Evolutionary conservation across 2,797 vertebrate genomes (phyloP).

Genomic region (Darevskia mixta): DNA sequence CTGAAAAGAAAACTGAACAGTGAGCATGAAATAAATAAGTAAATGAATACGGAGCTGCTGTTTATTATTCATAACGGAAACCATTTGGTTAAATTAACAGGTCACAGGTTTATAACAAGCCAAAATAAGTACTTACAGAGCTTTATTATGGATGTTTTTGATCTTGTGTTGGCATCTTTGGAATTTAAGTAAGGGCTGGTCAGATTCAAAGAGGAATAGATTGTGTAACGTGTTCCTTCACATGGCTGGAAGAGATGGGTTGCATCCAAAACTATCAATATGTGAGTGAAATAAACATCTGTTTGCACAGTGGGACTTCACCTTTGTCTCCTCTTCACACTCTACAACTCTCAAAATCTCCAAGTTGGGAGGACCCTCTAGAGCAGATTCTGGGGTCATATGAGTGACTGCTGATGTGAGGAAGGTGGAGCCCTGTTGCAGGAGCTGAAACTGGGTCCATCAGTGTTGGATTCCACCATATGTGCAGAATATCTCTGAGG

Average conservation of each 20-base stretch:
- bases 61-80: constrained; percentile 4
- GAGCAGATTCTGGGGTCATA: no score
- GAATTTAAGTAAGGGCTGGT: background rate
- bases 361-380: no score
- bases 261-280: no score
- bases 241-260: background rate
- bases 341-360: no score
- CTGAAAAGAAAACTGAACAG: background rate
- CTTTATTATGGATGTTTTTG: background rate
- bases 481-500: background rate
- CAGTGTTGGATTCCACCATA: background rate
- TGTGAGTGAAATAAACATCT: no score
- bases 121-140: background rate
- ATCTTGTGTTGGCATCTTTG: background rate
- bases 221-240: background rate
- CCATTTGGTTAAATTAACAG: background rate
- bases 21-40: constrained; percentile 14
- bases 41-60: background rate
- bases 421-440: no score
- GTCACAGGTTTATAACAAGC: constrained; percentile 2
- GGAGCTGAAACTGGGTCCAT: no score
- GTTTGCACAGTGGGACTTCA: no score
- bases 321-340: no score
- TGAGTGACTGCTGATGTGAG: no score
- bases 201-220: background rate